Evolutionary conservation across 30 jellyfish, hydroid and myxozoan genomes (phyloP).

Genomic region (Morbakka virulenta): DNA sequence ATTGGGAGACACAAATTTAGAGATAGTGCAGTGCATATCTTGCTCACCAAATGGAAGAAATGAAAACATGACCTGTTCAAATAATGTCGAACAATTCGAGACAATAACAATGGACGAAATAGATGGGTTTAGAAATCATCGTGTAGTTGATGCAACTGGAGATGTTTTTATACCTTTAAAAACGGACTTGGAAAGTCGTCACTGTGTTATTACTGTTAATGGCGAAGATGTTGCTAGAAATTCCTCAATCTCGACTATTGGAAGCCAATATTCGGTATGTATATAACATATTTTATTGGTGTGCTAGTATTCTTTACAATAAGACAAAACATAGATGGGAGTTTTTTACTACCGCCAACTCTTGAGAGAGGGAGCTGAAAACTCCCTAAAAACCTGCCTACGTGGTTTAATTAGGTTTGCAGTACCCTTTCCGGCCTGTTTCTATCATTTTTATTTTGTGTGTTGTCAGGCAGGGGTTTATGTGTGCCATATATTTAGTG

Average conservation of each 20-base stretch:
- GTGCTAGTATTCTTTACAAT: too few relatives aligned
- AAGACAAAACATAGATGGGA: too few relatives aligned
- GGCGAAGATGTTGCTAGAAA: slow-evolving; percentile 65
- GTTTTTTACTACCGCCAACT: too few relatives aligned
- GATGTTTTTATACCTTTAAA: slow-evolving; percentile 14
- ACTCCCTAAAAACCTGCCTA: too few relatives aligned
- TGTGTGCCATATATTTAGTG: too few relatives aligned
- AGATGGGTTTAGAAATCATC: not conserved
- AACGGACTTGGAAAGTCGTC: slow-evolving; percentile 39
- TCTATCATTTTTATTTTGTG: too few relatives aligned
- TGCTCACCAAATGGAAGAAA: slow-evolving; percentile 50
- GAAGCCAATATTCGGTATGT: slow-evolving; percentile 48
- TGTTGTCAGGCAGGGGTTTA: too few relatives aligned
- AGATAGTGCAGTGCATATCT: slow-evolving; percentile 60
- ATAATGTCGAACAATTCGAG: not conserved
- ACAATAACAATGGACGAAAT: not conserved
- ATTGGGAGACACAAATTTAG: slow-evolving; percentile 54
- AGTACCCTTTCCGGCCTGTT: too few relatives aligned
- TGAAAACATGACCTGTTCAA: not conserved
- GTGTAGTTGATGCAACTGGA: slow-evolving; percentile 26
- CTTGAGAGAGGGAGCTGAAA: too few relatives aligned
- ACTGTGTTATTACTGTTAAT: slow-evolving; percentile 31
- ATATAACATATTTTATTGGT: not conserved
- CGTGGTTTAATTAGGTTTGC: too few relatives aligned
- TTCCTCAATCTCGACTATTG: slow-evolving; percentile 15